Evolutionary conservation across 92 coral and sea anemone genomes (phyloP), one percentile per base, ranked within the genome.

Genomic region (Umimayanthus kanabou): DNA sequence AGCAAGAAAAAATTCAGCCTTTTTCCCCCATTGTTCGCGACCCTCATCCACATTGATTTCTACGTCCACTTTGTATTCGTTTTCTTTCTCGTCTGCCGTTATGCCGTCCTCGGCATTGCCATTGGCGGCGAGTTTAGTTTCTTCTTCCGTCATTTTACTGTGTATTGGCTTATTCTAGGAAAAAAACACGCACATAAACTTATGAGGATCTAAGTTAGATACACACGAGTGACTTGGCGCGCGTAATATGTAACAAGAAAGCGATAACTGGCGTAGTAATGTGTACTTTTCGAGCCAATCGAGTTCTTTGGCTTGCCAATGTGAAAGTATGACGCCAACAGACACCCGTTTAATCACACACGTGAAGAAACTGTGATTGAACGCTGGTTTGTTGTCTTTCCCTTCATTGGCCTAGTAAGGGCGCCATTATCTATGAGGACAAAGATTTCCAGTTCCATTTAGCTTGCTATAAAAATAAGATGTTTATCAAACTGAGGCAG

Each of bases 21-120:
- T 97, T 76, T 95, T 92, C 2, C 97, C 95, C 99, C 99, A 97
- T 61, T 95, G 92, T 87, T 97, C 99, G 33, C 99, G 93, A 29
- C 93, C 99, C 53, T 92, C 96, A 10, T 80, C 92, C 28, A 85
- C 58, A 23, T 90, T 88, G 40, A 93, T 90, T 47, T 92, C 94
- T 11, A 92, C 92, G 1, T 93, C 98, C n/a, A 87, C 94, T 75
- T 89, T 86, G 23, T 81, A 85, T 5, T 77, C 88, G 49, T 81
- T 90, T 18, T 79, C 93, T 4, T 92, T 91, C 18, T 88, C 89
- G 8, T 89, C 81, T 4, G 85, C 76, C 6, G 53, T 71, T 13
- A 87, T 88, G 10, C 91, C 93, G 7, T 92, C 98, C 49, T 83
- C 87, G n/a, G 85, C 91, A 14, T 83, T 79, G 66, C 96, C 94